These are phyloP conservation scores for Heterodera filipjevi DNA, from an alignment of 2,888 invertebrate species.

Conservation along the genomic window DNA sequence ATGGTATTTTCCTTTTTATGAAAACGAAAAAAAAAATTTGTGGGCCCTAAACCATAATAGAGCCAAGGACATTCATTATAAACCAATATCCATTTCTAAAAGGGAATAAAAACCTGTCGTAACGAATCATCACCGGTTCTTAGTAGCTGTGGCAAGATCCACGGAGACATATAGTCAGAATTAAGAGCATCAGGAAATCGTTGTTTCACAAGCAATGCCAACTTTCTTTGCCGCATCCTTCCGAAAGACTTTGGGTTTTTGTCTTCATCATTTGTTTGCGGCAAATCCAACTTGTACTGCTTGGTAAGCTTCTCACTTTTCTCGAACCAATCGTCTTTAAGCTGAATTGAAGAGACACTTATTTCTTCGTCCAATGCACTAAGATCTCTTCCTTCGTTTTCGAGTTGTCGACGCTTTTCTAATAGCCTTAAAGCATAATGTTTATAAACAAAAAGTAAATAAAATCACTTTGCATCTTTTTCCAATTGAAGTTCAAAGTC, in stretches of 20 bases:
- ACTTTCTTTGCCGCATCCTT: slow-evolving; percentile 49
- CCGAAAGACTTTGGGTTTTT: slow-evolving; percentile 37
- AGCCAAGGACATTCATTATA: too few species aligned
- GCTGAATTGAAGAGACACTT: slow-evolving; percentile 53
- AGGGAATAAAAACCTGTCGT: slow-evolving; percentile 50
- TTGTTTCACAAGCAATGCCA: slow-evolving; percentile 58
- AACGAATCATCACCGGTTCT: slow-evolving; percentile 52
- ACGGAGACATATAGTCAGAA: slow-evolving; percentile 45
- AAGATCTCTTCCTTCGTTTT: slow-evolving; percentile 58
- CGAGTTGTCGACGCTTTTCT: slow-evolving; percentile 48
- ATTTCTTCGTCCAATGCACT: slow-evolving; percentile 62
- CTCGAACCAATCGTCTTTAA: slow-evolving; percentile 55
- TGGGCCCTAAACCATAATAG: too few species aligned
- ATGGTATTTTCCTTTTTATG: too few species aligned
- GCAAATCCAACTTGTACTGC: slow-evolving; percentile 36
- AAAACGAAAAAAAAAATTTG: too few species aligned
- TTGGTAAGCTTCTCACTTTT: slow-evolving; percentile 23
- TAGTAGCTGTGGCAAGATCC: slow-evolving; percentile 58
- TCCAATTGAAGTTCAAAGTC: slow-evolving; percentile 58
- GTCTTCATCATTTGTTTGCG: slow-evolving; percentile 28
- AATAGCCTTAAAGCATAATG: slow-evolving; percentile 49
- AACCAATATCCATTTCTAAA: too few species aligned
- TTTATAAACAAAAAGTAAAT: neutral
- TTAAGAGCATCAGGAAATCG: slow-evolving; percentile 35
- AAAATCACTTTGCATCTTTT: slow-evolving; percentile 55